Percentiles rank a stretch among this genome's conserved stretches.
Conservation (phyloP, 2,113 vertebrate species). For the Calidris pygmaea region DNA sequence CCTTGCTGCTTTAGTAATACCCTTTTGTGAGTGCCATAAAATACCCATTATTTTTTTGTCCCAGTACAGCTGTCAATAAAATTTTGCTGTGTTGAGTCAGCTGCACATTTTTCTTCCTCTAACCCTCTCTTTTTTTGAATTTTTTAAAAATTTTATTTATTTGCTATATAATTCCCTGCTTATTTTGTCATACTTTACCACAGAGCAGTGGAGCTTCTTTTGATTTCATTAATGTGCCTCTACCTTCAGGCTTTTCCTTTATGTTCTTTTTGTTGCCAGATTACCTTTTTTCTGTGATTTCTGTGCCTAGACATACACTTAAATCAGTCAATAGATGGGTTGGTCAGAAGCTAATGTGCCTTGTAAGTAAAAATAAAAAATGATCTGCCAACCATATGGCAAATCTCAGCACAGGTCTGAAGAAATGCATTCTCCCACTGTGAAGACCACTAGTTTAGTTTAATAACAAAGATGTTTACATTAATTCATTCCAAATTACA, state of each 20-base stretch:
- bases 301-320: background rate
- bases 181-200: background rate
- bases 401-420: background rate
- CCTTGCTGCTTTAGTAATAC: slow-evolving; percentile 7
- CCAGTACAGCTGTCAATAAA: background rate
- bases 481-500: slow-evolving; percentile 20
- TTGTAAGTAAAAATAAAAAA: background rate
- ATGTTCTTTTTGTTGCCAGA: background rate
- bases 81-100: background rate
- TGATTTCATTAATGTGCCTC: background rate
- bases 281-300: background rate
- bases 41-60: background rate
- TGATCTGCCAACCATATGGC: background rate
- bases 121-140: too few species aligned
- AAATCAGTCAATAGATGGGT: background rate
- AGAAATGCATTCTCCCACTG: fast-evolving
- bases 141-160: background rate
- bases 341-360: background rate
- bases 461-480: background rate
- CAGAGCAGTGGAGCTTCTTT: background rate
- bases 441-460: background rate
- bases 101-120: background rate
- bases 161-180: background rate
- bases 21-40: background rate
- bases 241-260: background rate